A percentile compares a stretch with the other conserved stretches of the same genome.
phyloP scores from a whole-genome alignment of 2,888 invertebrate species.

The Cabera pusaria region DNA sequence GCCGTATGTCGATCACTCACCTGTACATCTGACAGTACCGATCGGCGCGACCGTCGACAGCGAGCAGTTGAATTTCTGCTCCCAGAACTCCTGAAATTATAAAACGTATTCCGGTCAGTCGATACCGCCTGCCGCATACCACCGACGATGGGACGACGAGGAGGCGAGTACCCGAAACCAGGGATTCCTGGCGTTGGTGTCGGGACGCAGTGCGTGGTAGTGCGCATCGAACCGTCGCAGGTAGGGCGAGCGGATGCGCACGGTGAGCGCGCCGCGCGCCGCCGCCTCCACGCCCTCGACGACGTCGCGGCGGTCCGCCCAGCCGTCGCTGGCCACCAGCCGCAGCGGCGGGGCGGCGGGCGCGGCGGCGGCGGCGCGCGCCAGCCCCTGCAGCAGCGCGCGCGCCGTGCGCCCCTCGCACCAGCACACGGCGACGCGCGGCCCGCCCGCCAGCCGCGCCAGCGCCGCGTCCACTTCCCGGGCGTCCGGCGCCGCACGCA shows the following conservation, averaged over 20 bases:
- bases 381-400: constrained; percentile 84
- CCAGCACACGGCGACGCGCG: constrained; percentile 89
- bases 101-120: too few species aligned
- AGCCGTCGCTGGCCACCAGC: constrained; percentile 87
- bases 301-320: constrained; percentile 90
- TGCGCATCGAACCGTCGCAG: constrained; percentile 85
- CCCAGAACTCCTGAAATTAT: constrained; percentile 89
- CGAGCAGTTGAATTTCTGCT: constrained; percentile 86
- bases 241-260: constrained; percentile 89
- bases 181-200: constrained; percentile 86
- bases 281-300: constrained; percentile 85
- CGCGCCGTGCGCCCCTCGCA: constrained; percentile 89
- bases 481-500: constrained; percentile 42
- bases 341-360: constrained; percentile 59
- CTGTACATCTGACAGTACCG: constrained; percentile 36
- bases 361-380: constrained; percentile 66
- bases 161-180: constrained; percentile 87
- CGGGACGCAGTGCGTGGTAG: constrained; percentile 86
- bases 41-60: constrained; percentile 40
- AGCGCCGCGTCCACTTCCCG: constrained; percentile 56
- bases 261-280: constrained; percentile 88
- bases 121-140: too few species aligned
- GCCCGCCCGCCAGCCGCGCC: constrained; percentile 62
- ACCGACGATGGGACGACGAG: too few species aligned
- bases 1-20: too few species aligned